Conservation (phyloP, 2,888 invertebrate genomes). For the Norana najaformis region DNA sequence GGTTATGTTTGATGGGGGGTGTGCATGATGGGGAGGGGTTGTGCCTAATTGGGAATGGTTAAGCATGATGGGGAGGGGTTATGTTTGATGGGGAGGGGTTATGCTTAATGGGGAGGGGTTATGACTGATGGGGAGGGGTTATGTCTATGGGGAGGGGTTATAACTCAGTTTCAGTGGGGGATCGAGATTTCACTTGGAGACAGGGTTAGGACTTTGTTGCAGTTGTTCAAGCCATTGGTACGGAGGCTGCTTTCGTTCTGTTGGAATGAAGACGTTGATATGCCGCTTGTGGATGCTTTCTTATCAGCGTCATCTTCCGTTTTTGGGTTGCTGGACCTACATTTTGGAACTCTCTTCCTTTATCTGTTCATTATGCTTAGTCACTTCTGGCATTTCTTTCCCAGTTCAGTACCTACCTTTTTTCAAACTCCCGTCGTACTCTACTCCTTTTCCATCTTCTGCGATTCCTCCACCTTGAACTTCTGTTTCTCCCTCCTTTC, state of each 20-base stretch:
- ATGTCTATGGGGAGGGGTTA: no score
- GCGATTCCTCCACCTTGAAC: neutral
- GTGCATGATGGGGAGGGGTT: neutral
- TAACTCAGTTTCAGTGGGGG: neutral
- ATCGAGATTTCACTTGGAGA: no score
- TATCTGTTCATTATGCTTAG: no score
- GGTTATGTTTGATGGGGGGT: no score
- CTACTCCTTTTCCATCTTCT: neutral
- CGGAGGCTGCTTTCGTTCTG: no score
- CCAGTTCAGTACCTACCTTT: neutral
- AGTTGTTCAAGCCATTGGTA: no score
- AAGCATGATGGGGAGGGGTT: neutral
- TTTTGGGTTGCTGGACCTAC: no score
- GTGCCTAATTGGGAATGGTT: neutral
- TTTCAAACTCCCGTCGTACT: neutral
- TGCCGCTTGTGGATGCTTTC: neutral
- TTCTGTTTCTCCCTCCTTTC: neutral
- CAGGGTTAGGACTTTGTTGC: no score
- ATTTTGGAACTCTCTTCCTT: conserved; percentile 14
- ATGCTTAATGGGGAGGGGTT: neutral
- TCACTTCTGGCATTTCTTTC: neutral
- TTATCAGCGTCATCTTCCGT: neutral
- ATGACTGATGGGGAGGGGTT: neutral
- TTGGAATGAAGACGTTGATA: no score
- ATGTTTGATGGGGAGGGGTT: neutral